These are phyloP conservation scores for Protomyctophum bolini DNA, from an alignment of 2,113 vertebrate genomes.

Conservation along the genomic window DNA sequence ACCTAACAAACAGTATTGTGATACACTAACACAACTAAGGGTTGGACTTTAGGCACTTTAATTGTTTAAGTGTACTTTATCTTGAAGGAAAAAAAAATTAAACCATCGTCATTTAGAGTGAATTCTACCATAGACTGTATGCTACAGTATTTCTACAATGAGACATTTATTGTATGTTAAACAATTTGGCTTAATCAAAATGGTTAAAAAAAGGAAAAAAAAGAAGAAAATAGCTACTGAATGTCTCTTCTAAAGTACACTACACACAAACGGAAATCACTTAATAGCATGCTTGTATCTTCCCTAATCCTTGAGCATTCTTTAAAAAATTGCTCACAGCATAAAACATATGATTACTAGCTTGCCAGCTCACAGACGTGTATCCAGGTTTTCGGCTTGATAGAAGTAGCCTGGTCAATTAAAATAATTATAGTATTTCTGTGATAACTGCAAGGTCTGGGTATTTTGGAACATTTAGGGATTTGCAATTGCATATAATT, in stretches of 20 bases:
- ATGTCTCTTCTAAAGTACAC: slow-evolving; percentile 44
- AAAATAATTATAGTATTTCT: slow-evolving; percentile 75
- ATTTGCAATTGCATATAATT: slow-evolving; percentile 73
- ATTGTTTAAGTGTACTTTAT: neutral
- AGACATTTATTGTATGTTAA: slow-evolving; percentile 13
- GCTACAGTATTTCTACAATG: neutral
- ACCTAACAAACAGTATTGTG: too few relatives aligned
- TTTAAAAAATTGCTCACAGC: slow-evolving; percentile 63
- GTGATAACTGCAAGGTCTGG: slow-evolving; percentile 70
- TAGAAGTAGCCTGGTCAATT: slow-evolving; percentile 68
- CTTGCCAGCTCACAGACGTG: slow-evolving; percentile 63
- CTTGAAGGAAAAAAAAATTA: neutral
- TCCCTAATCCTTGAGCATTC: slow-evolving; percentile 71
- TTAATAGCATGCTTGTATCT: slow-evolving; percentile 74
- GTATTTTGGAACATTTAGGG: slow-evolving; percentile 65
- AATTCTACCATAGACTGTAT: neutral
- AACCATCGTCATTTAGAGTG: neutral
- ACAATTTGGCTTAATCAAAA: slow-evolving; percentile 16
- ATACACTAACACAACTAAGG: neutral
- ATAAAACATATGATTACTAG: slow-evolving; percentile 63
- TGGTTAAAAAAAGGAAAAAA: slow-evolving; percentile 2
- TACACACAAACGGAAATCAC: slow-evolving; percentile 68
- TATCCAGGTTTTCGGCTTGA: slow-evolving; percentile 60
- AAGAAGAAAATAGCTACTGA: slow-evolving; percentile 33
- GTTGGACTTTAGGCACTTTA: neutral